phyloP scores from a whole-genome alignment of 2,113 vertebrate genomes.

The Coryphaenoides rupestris region DNA sequence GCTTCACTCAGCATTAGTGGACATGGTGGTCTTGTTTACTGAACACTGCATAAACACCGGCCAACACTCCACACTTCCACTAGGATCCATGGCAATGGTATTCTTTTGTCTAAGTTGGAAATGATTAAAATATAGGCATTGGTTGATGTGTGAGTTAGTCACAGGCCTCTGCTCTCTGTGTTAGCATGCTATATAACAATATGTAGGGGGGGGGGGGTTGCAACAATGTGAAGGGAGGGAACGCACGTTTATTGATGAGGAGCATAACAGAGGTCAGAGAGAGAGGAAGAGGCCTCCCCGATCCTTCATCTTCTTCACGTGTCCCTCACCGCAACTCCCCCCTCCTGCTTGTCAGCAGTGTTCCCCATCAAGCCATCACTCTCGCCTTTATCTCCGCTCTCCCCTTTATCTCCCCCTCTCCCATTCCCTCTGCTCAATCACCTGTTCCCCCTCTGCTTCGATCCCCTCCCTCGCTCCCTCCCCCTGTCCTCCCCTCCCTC shows the following conservation, averaged over 20 bases:
- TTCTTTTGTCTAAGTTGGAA: no score
- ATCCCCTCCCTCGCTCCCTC: not conserved
- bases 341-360: conserved; percentile 43
- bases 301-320: conserved; percentile 17
- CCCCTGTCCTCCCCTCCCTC: not conserved
- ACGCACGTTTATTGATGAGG: not conserved
- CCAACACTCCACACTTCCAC: no score
- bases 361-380: conserved; percentile 52
- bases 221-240: no score
- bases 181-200: no score
- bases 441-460: not conserved
- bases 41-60: no score
- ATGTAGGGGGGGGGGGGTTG: no score
- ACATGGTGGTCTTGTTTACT: no score
- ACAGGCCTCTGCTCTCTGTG: no score
- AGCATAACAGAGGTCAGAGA: not conserved
- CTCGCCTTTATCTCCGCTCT: conserved; percentile 31
- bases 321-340: conserved; percentile 30
- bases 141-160: no score
- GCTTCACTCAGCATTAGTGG: no score
- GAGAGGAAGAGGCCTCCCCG: not conserved
- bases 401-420: conserved; percentile 24
- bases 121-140: no score
- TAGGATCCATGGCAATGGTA: no score
- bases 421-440: not conserved